A percentile compares a stretch with the other conserved stretches of the same genome.
Evolutionary conservation across 1,140 invertebrate species (phyloP).

Genomic region (Zaprionus nigranus): DNA sequence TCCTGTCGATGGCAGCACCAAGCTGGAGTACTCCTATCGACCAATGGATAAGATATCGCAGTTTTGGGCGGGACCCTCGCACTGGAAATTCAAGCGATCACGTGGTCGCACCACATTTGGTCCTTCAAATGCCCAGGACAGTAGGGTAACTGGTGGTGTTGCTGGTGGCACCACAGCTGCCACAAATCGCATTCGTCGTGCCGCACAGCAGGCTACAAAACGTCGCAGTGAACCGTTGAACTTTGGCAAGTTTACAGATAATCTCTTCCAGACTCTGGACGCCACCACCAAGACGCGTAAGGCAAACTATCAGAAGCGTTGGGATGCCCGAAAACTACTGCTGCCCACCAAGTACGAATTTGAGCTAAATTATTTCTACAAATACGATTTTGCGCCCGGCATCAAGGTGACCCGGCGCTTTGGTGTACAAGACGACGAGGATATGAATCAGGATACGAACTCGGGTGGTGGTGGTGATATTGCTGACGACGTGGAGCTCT

Average conservation of each 20-base stretch:
- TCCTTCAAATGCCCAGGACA: constrained; percentile 26
- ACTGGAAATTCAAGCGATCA: constrained; percentile 81
- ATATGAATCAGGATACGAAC: constrained; percentile 36
- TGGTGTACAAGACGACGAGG: constrained; percentile 48
- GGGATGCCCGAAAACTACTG: constrained; percentile 77
- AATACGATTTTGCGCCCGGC: constrained; percentile 67
- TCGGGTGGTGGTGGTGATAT: constrained; percentile 31
- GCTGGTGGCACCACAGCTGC: constrained; percentile 17
- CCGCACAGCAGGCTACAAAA: constrained; percentile 34
- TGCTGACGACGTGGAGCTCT: constrained; percentile 55
- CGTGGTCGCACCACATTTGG: constrained; percentile 54
- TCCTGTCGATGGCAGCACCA: constrained; percentile 71
- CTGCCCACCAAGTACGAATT: constrained; percentile 74
- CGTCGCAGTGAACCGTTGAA: constrained; percentile 52
- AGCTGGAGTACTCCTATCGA: constrained; percentile 81
- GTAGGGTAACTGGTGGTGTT: neutral
- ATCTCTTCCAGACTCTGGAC: constrained; percentile 61
- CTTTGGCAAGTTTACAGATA: constrained; percentile 61
- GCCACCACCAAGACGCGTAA: constrained; percentile 64
- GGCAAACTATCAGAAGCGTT: constrained; percentile 78
- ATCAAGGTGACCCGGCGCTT: constrained; percentile 49
- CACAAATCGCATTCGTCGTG: neutral
- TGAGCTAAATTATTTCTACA: constrained; percentile 59
- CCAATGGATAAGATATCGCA: constrained; percentile 82
- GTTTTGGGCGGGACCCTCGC: constrained; percentile 83